Evolutionary conservation across 2,888 invertebrate genomes (phyloP), one percentile per base, ranked within the genome.

Genomic region (Drosophila yooni): DNA sequence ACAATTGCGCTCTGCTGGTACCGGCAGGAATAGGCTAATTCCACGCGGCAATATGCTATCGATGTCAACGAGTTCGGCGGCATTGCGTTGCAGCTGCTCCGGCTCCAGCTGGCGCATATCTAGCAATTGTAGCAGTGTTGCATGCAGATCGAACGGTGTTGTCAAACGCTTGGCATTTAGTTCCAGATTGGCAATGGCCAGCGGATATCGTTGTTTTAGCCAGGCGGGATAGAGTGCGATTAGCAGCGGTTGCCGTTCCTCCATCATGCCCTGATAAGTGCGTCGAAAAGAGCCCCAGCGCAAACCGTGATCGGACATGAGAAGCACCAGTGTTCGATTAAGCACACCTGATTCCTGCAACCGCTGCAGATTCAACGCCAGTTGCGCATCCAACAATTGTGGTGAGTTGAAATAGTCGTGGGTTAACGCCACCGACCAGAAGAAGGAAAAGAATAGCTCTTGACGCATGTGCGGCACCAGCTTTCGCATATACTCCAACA

Each of bases 251-350:
- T 98, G 94, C 53, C 98, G 95, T 91, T 98, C 98, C 92, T 99
- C 98, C 90, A 98, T 94, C 90, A 96, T 94, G 2, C 97, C 97
- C 93, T 98, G 97, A 92, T 96, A 97, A 0, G 98, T 98, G 50
- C 88, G 88, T 13, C 98, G 94, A 81, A 98, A 97, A 10, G 94
- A 94, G 3, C 98, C 98, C 96, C 97, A 98, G 72, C 98, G 94
- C 69, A 98, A 95, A 0, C 98, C 98, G 90, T 98, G 98, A 91
- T 98, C 98, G 92, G 98, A 98, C 94, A 98, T 94, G 13, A 97
- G 92, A 60, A 98, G 25, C 25, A 87, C 83, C n/a, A 87, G 43
- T 0, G 91, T 89, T 1, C 43, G 95, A 93, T 59, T 96, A 91
- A 67, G 93, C 92, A 71, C 93, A 91, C 60, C 98, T 93, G 87